Base-by-base conservation (phyloP, 2,113 vertebrate species). In the Notothenia coriiceps region DNA sequence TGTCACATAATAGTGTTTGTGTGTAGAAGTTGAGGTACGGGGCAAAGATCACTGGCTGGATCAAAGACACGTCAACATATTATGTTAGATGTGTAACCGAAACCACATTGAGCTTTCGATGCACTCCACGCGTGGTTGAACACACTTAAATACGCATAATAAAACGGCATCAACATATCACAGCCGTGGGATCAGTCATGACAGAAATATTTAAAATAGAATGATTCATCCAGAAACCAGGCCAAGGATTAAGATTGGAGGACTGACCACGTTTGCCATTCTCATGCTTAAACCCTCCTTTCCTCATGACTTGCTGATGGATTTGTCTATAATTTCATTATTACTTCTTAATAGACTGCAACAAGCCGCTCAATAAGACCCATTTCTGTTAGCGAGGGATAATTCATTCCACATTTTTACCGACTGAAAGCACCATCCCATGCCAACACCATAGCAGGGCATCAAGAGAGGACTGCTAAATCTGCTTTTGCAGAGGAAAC, bases 281-380 rank as follows among this genome's bases (percentile, higher is more conserved):
- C 79, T 74, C 25, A 68, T 80, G 72, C 81, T 40, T 72, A 74
- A 73, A 9, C 49, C 70, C 18, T 22, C 74, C 22, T 52, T 62
- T 56, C 66, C 78, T 63, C 20, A 71, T 49, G 59, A 62, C 68
- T 70, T 35, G 49, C 74, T 85, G 86, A 85, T 82, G 82, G 88
- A 87, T 90, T 70, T 64, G 66, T 51, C 79, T 87, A 60, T 80
- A 84, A 88, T 89, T 88, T 85, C 84, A 80, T 85, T 90, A 92
- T 91, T 89, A 67, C 86, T 85, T 77, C 82, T 84, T 87, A 89
- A 89, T 84, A 90, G 86, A 86, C 87, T 90, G 87, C 69, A 89
- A 83, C 80, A 84, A 84, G 64, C 87, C 80, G 43, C 64, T 81
- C 80, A 82, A 83, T 78, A 90, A 89, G 77, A 88, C 61, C 67